Conservation (phyloP, 2,797 vertebrate genomes). For the Emys orbicularis region DNA sequence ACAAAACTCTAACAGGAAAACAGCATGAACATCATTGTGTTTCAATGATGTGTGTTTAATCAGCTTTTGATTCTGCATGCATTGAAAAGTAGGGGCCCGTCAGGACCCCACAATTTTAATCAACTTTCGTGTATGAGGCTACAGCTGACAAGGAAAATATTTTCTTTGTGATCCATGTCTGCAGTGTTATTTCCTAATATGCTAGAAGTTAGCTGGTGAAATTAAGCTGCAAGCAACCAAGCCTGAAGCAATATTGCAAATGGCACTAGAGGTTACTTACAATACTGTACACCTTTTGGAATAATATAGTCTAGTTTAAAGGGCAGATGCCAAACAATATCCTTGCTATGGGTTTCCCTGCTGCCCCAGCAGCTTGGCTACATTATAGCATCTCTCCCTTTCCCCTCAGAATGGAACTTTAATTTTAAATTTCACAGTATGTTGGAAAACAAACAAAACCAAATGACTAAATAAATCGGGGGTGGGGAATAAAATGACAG, state of each 20-base stretch:
- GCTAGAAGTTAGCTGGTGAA: neutral
- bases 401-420: neutral
- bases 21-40: rapidly evolving
- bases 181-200: neutral
- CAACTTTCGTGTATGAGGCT: neutral
- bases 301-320: neutral
- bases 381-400: neutral
- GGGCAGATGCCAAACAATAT: neutral
- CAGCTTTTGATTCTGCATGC: neutral
- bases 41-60: neutral
- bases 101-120: rapidly evolving
- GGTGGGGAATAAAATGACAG: neutral
- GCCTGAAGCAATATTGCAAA: conserved; percentile 33
- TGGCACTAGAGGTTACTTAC: neutral
- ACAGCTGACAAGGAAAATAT: neutral
- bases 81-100: neutral
- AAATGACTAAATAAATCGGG: conserved; percentile 19
- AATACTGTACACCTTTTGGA: neutral
- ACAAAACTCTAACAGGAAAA: neutral
- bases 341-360: neutral
- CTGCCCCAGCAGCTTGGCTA: neutral
- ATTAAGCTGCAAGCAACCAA: neutral
- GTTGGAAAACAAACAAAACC: neutral
- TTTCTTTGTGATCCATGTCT: rapidly evolving
- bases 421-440: conserved; percentile 15